These are phyloP conservation scores for Malurus cyaneus DNA, from an alignment of 2,113 vertebrate genomes.

Conservation along the genomic window DNA sequence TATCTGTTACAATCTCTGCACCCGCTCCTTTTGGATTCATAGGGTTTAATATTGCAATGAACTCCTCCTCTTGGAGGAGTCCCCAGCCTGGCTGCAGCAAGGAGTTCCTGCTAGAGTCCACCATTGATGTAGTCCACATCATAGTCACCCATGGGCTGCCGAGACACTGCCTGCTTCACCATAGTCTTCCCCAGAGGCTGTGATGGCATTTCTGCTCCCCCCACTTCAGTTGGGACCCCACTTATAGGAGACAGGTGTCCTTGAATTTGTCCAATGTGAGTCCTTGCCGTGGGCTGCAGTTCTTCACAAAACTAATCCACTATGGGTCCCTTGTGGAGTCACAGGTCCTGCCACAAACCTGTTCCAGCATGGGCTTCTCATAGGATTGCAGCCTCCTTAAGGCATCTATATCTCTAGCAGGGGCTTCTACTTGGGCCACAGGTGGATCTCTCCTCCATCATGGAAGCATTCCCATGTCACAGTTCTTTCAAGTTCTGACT, in stretches of 20 bases:
- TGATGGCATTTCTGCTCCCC: neutral
- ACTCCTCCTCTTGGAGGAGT: neutral
- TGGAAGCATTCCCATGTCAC: neutral
- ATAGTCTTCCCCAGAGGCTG: neutral
- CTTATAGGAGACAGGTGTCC: neutral
- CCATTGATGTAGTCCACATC: accelerated
- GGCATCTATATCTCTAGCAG: neutral
- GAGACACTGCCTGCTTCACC: neutral
- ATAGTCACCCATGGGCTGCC: neutral
- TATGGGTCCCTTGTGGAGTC: neutral
- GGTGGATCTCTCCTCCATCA: neutral
- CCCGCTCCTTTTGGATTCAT: neutral
- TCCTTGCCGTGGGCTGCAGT: neutral
- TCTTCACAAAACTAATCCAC: neutral
- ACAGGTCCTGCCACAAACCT: neutral
- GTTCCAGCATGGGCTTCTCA: neutral
- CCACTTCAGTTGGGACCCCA: neutral
- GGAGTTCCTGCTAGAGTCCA: neutral
- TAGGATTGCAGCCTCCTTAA: neutral
- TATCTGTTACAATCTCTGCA: neutral
- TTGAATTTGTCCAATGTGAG: neutral
- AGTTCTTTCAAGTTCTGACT: neutral
- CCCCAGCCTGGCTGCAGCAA: neutral
- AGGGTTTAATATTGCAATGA: neutral
- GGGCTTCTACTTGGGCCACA: neutral